Evolutionary conservation across 2,113 vertebrate genomes (phyloP), one percentile per base, ranked within the genome.

Genomic region (Silurus glanis): DNA sequence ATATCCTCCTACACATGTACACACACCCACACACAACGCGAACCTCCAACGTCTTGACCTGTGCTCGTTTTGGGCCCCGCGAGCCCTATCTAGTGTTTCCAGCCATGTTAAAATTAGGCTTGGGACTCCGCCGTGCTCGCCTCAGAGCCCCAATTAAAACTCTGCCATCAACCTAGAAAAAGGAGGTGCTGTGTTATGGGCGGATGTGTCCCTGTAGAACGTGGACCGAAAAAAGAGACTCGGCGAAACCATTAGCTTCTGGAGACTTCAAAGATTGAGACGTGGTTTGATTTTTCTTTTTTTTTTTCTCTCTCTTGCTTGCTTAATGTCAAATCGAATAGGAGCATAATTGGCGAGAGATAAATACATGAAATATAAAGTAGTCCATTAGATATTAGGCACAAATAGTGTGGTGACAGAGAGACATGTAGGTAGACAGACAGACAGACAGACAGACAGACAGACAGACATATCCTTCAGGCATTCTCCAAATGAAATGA

Each of bases 101-200:
- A 45, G 85, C 71, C 3, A 28, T 59, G 56, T 76, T 79, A 75
- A 86, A 88, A 91, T 87, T 86, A 91, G 86, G 84, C 79, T 79
- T 16, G 84, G 86, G 89, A 86, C 89, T 86, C 69, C 55, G 28
- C 45, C 25, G 79, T 56, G 66, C 62, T 12, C 23, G 87, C 82
- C 85, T 49, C 85, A 67, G 51, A 78, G 85, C 84, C 86, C 84
- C 88, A 89, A 89, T 89, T 89, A 89, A 87, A 87, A 89, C 87
- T 87, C 83, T 74, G 67, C 83, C 59, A 69, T 72, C 78, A 84
- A 78, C 85, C 80, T 71, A 83, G 74, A 78, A 87, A 58, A 80
- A 78, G 74, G 53, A 82, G 84, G 53, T 67, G 62, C 78, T 7
- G 62, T 83, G 81, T 61, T 85, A 83, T 75, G 81, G 81, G 78